phyloP scores from a whole-genome alignment of 1,140 invertebrate species.

The Andrena cerasifolii region DNA sequence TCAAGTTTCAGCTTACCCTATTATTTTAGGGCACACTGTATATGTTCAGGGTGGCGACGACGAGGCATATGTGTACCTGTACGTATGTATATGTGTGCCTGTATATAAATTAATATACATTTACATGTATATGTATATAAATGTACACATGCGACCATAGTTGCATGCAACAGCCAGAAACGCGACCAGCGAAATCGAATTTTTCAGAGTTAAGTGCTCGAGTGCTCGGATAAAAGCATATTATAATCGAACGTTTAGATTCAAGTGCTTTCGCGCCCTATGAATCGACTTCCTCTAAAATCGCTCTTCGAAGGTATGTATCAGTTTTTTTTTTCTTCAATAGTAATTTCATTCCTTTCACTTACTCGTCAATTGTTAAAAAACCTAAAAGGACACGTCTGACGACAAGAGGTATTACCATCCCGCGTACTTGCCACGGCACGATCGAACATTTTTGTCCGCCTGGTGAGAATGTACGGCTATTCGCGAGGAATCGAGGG shows the following conservation, averaged over 20 bases:
- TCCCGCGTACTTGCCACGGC: background rate
- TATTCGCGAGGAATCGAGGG: background rate
- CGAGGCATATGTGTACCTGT: background rate
- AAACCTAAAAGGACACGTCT: no score
- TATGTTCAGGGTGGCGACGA: slow-evolving; percentile 38
- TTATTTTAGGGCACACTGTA: background rate
- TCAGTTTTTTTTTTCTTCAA: no score
- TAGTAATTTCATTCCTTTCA: background rate
- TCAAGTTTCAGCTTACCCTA: no score
- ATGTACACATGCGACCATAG: slow-evolving; percentile 73
- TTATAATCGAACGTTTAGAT: slow-evolving; percentile 59
- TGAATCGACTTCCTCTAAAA: background rate
- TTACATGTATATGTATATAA: slow-evolving; percentile 48
- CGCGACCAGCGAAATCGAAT: slow-evolving; percentile 76
- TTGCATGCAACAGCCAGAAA: slow-evolving; percentile 77
- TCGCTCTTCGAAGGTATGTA: background rate
- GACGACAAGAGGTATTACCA: background rate
- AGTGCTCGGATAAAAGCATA: slow-evolving; percentile 73
- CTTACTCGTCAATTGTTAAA: no score
- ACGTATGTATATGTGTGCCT: slow-evolving; percentile 22
- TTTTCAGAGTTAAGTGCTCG: slow-evolving; percentile 75
- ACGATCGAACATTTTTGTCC: background rate
- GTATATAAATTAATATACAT: slow-evolving; percentile 33
- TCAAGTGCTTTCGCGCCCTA: slow-evolving; percentile 15
- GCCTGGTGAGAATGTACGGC: background rate